These are phyloP conservation scores for Mimas tiliae DNA, from an alignment of 2,888 invertebrate genomes.

Conservation along the genomic window DNA sequence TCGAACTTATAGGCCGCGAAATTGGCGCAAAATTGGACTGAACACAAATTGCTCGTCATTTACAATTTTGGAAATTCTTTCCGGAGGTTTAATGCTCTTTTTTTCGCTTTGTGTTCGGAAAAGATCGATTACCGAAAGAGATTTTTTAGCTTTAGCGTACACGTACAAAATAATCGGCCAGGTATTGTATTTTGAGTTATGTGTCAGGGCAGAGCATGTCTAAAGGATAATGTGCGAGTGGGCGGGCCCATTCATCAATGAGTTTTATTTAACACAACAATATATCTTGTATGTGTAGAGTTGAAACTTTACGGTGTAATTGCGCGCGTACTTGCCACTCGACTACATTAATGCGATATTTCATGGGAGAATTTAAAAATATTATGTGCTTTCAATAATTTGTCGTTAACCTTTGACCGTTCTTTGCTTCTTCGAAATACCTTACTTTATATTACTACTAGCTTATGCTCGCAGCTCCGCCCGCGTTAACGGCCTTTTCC, in stretches of 20 bases:
- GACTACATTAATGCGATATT: conserved; percentile 41
- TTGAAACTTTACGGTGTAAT: conserved; percentile 47
- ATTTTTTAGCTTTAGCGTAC: conserved; percentile 25
- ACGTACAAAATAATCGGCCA: conserved; percentile 13
- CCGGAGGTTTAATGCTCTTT: conserved; percentile 38
- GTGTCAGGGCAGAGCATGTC: conserved; percentile 35
- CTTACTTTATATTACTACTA: neutral
- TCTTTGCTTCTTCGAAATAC: conserved; percentile 7
- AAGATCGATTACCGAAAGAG: conserved; percentile 25
- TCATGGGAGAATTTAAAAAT: conserved; percentile 48
- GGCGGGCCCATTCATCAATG: conserved; percentile 56
- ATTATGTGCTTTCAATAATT: conserved; percentile 42
- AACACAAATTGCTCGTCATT: conserved; percentile 69
- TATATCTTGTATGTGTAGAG: conserved; percentile 44
- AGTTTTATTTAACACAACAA: conserved; percentile 61
- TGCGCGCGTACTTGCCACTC: conserved; percentile 32
- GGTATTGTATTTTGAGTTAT: conserved; percentile 33
- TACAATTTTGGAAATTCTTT: conserved; percentile 40
- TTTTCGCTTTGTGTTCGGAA: conserved; percentile 34
- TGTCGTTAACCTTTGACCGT: conserved; percentile 45
- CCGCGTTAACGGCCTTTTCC: too few relatives aligned
- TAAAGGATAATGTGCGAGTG: conserved; percentile 39
- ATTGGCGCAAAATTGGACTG: conserved; percentile 76
- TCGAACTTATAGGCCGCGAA: conserved; percentile 60
- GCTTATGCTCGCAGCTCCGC: too few relatives aligned